These are phyloP conservation scores for Polyommatus iphigenia DNA, from an alignment of 2,888 invertebrate genomes.

Conservation along the genomic window DNA sequence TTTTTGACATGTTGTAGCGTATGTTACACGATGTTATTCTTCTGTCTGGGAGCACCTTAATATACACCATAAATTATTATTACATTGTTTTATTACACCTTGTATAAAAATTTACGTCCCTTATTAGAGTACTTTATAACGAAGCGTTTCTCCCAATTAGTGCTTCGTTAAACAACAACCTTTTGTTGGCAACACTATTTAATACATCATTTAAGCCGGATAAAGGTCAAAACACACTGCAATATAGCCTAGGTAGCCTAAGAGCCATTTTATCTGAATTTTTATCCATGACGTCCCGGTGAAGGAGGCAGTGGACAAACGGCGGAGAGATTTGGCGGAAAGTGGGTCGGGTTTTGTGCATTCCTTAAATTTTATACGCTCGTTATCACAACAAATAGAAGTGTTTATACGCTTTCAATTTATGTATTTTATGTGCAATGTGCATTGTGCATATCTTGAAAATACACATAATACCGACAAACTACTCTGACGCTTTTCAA, in stretches of 20 bases:
- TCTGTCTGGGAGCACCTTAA: no score
- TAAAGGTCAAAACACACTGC: no score
- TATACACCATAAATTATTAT: no score
- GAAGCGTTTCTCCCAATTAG: not conserved
- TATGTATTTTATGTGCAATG: not conserved
- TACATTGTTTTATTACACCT: no score
- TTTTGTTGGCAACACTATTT: not conserved
- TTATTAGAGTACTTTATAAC: not conserved
- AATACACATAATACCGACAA: not conserved
- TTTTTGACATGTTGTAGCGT: no score
- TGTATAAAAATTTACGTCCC: no score
- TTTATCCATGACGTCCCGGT: no score
- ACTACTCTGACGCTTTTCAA: no score
- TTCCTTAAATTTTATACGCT: not conserved
- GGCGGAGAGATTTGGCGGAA: not conserved
- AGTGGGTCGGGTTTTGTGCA: not conserved
- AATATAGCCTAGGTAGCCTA: no score
- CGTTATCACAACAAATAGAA: slow-evolving; percentile 1
- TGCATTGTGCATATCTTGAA: not conserved
- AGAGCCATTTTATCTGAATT: no score
- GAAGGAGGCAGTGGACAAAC: no score
- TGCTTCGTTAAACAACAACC: not conserved
- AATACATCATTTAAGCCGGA: not conserved
- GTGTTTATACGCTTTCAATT: not conserved
- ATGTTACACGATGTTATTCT: no score